Conservation (phyloP, 2,888 invertebrate genomes). For the Cephonodes hylas region DNA sequence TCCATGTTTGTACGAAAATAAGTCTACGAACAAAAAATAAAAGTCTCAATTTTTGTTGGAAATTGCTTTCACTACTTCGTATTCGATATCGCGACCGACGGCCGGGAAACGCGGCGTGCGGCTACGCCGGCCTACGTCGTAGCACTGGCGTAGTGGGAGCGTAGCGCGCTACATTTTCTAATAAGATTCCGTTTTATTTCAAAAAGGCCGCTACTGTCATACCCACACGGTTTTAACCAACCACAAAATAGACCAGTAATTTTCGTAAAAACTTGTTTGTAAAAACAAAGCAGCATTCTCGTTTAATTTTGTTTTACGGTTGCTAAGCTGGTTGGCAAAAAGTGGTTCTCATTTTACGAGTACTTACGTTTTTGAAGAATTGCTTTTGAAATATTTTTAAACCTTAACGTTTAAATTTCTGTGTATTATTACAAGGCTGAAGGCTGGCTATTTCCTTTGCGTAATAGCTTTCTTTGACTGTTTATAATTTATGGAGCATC, state of each 20-base stretch:
- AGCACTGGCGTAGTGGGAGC: slow-evolving; percentile 58
- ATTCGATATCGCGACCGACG: slow-evolving; percentile 41
- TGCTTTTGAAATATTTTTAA: too few relatives aligned
- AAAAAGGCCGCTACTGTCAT: neutral
- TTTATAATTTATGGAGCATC: too few relatives aligned
- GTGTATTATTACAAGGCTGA: too few relatives aligned
- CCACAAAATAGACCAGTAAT: neutral
- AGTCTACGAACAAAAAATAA: neutral
- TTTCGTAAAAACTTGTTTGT: neutral
- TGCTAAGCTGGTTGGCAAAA: neutral
- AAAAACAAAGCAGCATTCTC: neutral
- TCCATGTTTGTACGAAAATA: neutral
- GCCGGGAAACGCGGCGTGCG: slow-evolving; percentile 52
- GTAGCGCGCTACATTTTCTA: slow-evolving; percentile 17
- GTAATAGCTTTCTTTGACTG: too few relatives aligned
- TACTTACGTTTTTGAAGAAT: too few relatives aligned
- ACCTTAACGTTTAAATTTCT: too few relatives aligned
- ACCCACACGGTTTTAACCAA: neutral
- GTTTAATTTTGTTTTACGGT: neutral
- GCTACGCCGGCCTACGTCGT: slow-evolving; percentile 68
- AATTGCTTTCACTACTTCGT: slow-evolving; percentile 30
- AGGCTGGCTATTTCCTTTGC: too few relatives aligned
- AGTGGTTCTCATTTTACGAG: too few relatives aligned
- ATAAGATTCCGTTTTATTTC: slow-evolving; percentile 7
- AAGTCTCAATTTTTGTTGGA: neutral